phyloP scores from a whole-genome alignment of 1,140 invertebrate genomes.

The Drosophila varians region DNA sequence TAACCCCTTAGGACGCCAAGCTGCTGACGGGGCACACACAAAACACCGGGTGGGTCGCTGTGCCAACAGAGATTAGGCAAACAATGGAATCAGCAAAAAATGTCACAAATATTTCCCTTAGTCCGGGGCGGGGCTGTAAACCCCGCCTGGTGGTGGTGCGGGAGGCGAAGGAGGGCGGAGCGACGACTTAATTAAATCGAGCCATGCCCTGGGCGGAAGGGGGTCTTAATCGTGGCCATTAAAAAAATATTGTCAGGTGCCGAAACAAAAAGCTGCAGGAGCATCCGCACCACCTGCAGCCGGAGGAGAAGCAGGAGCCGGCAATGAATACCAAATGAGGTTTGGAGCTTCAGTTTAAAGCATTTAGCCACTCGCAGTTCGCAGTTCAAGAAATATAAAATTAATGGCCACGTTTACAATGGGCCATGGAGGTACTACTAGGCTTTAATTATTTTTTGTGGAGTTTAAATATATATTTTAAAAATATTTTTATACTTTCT shows the following conservation, averaged over 20 bases:
- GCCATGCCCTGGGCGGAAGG: constrained; percentile 4
- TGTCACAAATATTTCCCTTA: constrained; percentile 18
- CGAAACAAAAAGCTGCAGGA: constrained; percentile 63
- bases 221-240: constrained; percentile 69
- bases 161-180: constrained; percentile 6
- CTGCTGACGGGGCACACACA: constrained; percentile 59
- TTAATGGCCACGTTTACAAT: constrained; percentile 36
- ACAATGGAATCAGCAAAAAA: constrained; percentile 80
- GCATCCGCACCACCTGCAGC: constrained; percentile 52
- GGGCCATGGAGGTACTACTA: constrained; percentile 7
- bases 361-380: constrained; percentile 34
- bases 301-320: constrained; percentile 20
- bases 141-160: constrained; percentile 14
- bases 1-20: constrained; percentile 21
- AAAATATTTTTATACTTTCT: not conserved
- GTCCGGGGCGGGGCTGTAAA: not conserved
- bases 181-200: constrained; percentile 79
- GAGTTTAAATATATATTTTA: not conserved
- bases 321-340: constrained; percentile 69
- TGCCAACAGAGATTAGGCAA: constrained; percentile 72
- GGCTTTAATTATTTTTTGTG: too few species aligned
- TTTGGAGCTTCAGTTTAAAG: constrained; percentile 53
- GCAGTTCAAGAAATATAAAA: constrained; percentile 47
- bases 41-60: constrained; percentile 47
- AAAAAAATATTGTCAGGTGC: constrained; percentile 78